A percentile compares a stretch with the other conserved stretches of the same genome.
These are phyloP conservation scores for Acanthiza pusilla DNA, from an alignment of 2,797 vertebrate genomes.

Conservation along the genomic window DNA sequence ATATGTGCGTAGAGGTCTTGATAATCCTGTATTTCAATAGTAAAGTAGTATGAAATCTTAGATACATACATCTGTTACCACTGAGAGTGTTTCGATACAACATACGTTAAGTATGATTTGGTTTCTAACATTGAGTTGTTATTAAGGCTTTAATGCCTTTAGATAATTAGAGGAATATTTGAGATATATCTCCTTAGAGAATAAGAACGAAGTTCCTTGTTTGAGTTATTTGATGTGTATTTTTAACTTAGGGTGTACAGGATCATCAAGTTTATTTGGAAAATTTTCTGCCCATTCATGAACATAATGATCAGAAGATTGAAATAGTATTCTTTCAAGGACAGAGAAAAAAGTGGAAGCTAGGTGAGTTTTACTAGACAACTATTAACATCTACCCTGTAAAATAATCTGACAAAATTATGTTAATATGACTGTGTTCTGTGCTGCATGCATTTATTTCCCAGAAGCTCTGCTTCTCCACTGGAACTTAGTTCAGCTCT, in stretches of 20 bases:
- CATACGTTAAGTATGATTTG: not conserved
- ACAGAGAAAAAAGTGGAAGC: not conserved
- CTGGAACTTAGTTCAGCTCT: not conserved
- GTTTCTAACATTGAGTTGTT: not conserved
- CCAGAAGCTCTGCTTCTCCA: not conserved
- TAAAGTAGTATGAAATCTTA: not conserved
- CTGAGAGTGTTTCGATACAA: not conserved
- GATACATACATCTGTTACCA: not conserved
- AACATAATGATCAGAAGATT: not conserved
- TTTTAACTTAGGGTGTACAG: not conserved
- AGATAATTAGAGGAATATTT: not conserved
- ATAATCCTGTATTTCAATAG: not conserved
- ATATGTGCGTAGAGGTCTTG: not conserved
- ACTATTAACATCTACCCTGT: not conserved
- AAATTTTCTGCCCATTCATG: not conserved
- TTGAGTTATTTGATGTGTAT: not conserved
- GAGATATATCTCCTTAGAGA: not conserved
- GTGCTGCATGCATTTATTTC: not conserved
- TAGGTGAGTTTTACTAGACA: not conserved
- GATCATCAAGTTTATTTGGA: not conserved
- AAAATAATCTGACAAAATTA: not conserved
- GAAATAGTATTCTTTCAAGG: not conserved
- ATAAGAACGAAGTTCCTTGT: not conserved
- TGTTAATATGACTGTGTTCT: not conserved
- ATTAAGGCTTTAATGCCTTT: not conserved